These are phyloP conservation scores for Lipophrys pholis DNA, from an alignment of 2,113 vertebrate genomes.

Conservation along the genomic window DNA sequence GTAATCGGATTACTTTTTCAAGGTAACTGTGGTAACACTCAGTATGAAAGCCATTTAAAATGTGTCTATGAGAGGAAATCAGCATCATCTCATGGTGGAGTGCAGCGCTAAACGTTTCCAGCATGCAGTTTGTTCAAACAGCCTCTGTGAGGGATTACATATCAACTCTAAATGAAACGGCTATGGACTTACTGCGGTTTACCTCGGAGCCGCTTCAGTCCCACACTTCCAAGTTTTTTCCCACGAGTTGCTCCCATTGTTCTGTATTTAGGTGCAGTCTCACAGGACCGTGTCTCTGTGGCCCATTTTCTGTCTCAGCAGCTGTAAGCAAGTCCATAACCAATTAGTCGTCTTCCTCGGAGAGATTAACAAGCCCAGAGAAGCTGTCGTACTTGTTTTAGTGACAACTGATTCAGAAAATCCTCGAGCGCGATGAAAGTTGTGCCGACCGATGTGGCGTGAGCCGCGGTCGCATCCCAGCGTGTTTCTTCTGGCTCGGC, in stretches of 20 bases:
- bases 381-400: conserved; percentile 1
- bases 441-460: not conserved
- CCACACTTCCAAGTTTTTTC: not conserved
- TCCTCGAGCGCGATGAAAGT: conserved; percentile 9
- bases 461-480: not conserved
- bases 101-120: too few species aligned
- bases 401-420: conserved; percentile 15
- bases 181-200: too few species aligned
- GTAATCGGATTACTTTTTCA: too few species aligned
- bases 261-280: conserved; percentile 1
- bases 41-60: too few species aligned
- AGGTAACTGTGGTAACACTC: too few species aligned
- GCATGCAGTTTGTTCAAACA: too few species aligned
- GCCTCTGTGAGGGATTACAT: too few species aligned
- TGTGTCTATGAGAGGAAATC: too few species aligned
- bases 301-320: not conserved
- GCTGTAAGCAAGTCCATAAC: not conserved
- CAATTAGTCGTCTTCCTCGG: conserved; percentile 20
- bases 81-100: too few species aligned
- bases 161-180: too few species aligned
- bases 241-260: not conserved
- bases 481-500: not conserved
- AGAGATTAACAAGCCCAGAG: conserved; percentile 6
- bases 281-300: not conserved
- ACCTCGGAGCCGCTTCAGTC: not conserved